Evolutionary conservation across 2,797 vertebrate genomes (phyloP).

Genomic region (Fratercula arctica): DNA sequence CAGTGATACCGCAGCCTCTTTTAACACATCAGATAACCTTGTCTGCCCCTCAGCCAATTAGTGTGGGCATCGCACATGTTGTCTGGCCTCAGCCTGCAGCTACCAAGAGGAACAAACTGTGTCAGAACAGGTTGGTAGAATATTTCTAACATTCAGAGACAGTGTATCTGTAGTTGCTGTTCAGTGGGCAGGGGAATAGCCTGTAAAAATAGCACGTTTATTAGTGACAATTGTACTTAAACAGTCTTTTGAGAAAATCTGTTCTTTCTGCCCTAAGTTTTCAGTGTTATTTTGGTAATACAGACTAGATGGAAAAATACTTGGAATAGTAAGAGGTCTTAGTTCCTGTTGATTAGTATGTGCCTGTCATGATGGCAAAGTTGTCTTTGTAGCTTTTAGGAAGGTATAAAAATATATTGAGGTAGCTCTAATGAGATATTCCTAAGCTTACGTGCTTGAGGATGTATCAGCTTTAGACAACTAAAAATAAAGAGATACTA

Average conservation of each 20-base stretch:
- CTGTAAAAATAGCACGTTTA: background rate
- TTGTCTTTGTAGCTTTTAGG: slow-evolving; percentile 7
- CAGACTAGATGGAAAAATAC: slow-evolving; percentile 49
- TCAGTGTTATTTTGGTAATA: slow-evolving; percentile 51
- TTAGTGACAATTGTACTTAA: slow-evolving; percentile 27
- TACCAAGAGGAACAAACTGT: slow-evolving; percentile 91
- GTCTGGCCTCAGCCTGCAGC: slow-evolving; percentile 95
- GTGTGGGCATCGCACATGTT: slow-evolving; percentile 96
- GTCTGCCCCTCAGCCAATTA: slow-evolving; percentile 95
- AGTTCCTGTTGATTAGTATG: slow-evolving; percentile 36
- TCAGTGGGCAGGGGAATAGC: background rate
- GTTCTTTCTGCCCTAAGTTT: slow-evolving; percentile 30
- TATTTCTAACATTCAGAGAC: background rate
- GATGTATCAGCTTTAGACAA: background rate
- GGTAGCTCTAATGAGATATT: background rate
- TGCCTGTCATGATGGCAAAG: background rate
- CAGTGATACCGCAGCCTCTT: slow-evolving; percentile 92
- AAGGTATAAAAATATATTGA: background rate
- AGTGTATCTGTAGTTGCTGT: background rate
- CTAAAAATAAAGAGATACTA: background rate
- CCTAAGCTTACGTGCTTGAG: background rate
- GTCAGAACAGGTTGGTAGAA: slow-evolving; percentile 88
- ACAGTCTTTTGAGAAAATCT: background rate
- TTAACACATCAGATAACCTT: slow-evolving; percentile 96
- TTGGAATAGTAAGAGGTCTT: slow-evolving; percentile 50